A percentile compares a stretch with the other conserved stretches of the same genome.
Evolutionary conservation across 2,113 vertebrate species (phyloP).

Genomic region (mouse (Mus musculus)): GRCm39 chr3:126725501-126726000

Average conservation of each 20-base stretch:
- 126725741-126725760: not conserved
- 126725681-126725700: not conserved
- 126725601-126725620: not conserved
- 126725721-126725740: not conserved
- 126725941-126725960: not conserved
- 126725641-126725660: not conserved
- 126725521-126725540: conserved; percentile 20
- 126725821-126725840: not conserved
- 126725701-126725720: not conserved
- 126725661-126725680: not conserved
- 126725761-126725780: not conserved
- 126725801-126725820: not conserved
- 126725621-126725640: not conserved
- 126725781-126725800: fast-evolving
- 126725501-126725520: not conserved
- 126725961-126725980: no score
- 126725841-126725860: fast-evolving
- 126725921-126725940: no score
- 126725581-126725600: conserved; percentile 7
- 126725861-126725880: not conserved
- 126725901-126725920: not conserved
- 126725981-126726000: not conserved
- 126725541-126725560: not conserved
- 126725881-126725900: conserved; percentile 7
- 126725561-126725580: not conserved